Percentiles rank a stretch among this genome's conserved stretches.
These are phyloP conservation scores for Pygoscelis antarcticus DNA, from an alignment of 2,113 vertebrate species.

Conservation along the genomic window DNA sequence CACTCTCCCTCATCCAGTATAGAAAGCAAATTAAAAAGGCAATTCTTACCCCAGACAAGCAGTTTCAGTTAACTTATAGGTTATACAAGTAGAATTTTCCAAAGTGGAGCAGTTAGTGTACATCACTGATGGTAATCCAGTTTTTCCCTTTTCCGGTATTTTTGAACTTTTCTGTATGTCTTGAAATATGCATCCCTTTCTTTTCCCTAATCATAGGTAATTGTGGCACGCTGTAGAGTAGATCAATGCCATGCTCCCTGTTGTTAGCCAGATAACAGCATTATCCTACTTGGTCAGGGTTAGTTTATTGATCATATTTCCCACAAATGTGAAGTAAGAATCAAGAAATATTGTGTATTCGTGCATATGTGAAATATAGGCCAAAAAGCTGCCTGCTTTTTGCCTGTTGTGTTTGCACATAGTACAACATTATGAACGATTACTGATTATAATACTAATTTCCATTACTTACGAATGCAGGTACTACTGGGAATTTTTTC, in stretches of 20 bases:
- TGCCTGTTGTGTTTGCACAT: not conserved
- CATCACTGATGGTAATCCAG: not conserved
- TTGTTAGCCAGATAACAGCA: slow-evolving; percentile 24
- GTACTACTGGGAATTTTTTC: not conserved
- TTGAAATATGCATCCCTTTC: not conserved
- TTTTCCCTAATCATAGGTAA: not conserved
- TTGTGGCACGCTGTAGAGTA: not conserved
- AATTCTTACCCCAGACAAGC: not conserved
- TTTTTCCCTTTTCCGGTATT: not conserved
- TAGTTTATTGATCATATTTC: not conserved
- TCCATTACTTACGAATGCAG: not conserved
- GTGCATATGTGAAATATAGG: not conserved
- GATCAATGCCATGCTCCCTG: slow-evolving; percentile 16
- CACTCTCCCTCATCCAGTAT: not conserved
- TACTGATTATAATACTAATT: not conserved
- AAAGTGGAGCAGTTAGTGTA: not conserved
- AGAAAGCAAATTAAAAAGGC: not conserved
- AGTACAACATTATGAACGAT: not conserved
- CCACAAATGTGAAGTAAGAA: slow-evolving; percentile 17
- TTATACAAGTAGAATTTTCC: not conserved
- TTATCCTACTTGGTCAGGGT: slow-evolving; percentile 7
- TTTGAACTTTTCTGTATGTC: not conserved
- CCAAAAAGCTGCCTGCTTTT: not conserved
- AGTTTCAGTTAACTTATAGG: not conserved
- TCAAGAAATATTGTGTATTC: not conserved